A percentile compares a stretch with the other conserved stretches of the same genome.
Conservation (phyloP, 1,140 invertebrate species). For the Conus ventricosus region DNA sequence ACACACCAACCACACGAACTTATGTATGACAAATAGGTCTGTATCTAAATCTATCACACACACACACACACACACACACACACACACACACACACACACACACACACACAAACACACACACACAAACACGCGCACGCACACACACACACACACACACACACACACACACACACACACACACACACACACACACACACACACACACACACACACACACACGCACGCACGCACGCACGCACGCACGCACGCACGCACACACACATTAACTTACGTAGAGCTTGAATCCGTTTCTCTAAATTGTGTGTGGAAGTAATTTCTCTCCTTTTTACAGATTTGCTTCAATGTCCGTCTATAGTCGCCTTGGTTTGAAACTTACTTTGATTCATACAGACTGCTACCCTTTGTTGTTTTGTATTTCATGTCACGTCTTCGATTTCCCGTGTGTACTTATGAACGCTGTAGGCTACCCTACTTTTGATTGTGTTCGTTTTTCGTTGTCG, state of each 20-base stretch:
- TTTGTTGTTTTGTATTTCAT: no score
- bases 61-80: constrained; percentile 26
- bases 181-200: constrained; percentile 11
- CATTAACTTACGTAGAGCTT: no score
- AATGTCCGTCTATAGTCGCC: no score
- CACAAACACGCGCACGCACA: neutral
- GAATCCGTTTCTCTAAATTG: no score
- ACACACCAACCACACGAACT: neutral
- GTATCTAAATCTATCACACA: neutral
- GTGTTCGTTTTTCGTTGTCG: no score
- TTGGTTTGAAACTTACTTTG: no score
- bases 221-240: neutral
- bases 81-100: constrained; percentile 18
- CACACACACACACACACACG: neutral
- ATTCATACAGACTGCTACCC: no score
- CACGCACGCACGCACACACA: neutral
- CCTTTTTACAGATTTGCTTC: no score
- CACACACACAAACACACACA: constrained; percentile 18
- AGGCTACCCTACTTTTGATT: no score
- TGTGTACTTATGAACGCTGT: no score
- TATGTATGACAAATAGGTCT: neutral
- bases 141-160: neutral
- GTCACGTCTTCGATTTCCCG: no score
- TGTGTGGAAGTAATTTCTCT: no score
- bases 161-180: neutral